Percentiles rank a stretch among this genome's conserved stretches.
phyloP scores from a whole-genome alignment of 1,140 invertebrate species.

The Metopolophium dirhodum region DNA sequence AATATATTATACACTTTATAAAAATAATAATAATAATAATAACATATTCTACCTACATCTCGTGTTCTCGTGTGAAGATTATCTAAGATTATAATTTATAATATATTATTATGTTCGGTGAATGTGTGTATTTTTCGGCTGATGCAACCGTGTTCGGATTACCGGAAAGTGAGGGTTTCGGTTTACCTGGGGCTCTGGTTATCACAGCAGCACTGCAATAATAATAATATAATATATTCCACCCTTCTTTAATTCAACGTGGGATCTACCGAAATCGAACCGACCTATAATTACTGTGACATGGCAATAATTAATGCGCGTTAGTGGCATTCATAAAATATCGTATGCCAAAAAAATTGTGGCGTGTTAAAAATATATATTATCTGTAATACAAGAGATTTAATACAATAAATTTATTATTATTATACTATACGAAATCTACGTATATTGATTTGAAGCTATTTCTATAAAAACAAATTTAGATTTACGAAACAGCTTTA shows the following conservation, averaged over 20 bases:
- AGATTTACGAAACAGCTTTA: too few species aligned
- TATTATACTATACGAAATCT: too few species aligned
- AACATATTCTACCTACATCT: not conserved
- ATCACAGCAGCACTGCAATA: not conserved
- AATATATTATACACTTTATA: too few species aligned
- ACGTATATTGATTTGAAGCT: not conserved
- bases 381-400: not conserved
- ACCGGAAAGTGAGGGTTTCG: not conserved
- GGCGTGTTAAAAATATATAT: not conserved
- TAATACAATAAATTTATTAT: too few species aligned
- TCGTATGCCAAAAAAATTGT: not conserved
- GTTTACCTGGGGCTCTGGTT: not conserved
- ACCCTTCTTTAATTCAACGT: not conserved
- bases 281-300: not conserved
- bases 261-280: not conserved
- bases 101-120: not conserved
- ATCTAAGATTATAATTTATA: constrained; percentile 9
- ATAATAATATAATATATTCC: not conserved
- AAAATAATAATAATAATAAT: too few species aligned
- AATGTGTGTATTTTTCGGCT: not conserved
- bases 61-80: not conserved
- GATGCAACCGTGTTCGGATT: not conserved
- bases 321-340: not conserved
- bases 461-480: too few species aligned
- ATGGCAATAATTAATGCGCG: not conserved